phyloP scores from a whole-genome alignment of 1,140 invertebrate genomes.

The Procambarus virginalis region DNA sequence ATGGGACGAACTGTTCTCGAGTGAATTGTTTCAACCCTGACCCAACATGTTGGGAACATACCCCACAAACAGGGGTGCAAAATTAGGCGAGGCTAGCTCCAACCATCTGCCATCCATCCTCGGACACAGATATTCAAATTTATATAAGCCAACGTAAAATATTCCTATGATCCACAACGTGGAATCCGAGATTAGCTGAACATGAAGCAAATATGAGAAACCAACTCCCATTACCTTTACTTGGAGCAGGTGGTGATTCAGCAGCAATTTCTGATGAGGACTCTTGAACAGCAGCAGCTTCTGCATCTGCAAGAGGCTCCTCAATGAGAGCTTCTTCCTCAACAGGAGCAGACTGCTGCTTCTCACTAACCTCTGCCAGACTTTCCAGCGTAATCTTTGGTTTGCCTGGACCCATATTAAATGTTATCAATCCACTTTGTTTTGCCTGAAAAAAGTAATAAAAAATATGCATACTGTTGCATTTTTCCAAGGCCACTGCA shows the following conservation, averaged over 20 bases:
- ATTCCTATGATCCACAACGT: conserved; percentile 5
- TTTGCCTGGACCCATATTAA: conserved; percentile 26
- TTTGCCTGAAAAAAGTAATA: conserved; percentile 42
- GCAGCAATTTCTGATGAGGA: conserved; percentile 2
- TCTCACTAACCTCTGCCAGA: background rate
- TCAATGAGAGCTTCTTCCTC: background rate
- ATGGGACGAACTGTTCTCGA: too few relatives aligned
- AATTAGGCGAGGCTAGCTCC: too few relatives aligned
- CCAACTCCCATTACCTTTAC: conserved; percentile 37
- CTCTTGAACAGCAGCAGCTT: background rate
- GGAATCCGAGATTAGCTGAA: conserved; percentile 7
- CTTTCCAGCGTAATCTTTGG: background rate
- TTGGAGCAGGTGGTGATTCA: conserved; percentile 17
- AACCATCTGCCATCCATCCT: too few relatives aligned
- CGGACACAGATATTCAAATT: too few relatives aligned
- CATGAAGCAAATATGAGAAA: background rate
- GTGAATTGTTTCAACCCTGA: too few relatives aligned
- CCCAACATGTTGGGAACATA: too few relatives aligned
- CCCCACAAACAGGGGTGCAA: too few relatives aligned
- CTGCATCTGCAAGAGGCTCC: conserved; percentile 16
- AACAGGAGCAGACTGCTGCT: conserved; percentile 2
- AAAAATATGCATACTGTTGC: background rate
- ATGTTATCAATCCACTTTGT: conserved; percentile 38
- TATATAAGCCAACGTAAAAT: background rate
- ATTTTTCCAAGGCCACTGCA: too few relatives aligned